Evolutionary conservation across 2,888 invertebrate species (phyloP).

Genomic region (Sarcophaga rosellei): DNA sequence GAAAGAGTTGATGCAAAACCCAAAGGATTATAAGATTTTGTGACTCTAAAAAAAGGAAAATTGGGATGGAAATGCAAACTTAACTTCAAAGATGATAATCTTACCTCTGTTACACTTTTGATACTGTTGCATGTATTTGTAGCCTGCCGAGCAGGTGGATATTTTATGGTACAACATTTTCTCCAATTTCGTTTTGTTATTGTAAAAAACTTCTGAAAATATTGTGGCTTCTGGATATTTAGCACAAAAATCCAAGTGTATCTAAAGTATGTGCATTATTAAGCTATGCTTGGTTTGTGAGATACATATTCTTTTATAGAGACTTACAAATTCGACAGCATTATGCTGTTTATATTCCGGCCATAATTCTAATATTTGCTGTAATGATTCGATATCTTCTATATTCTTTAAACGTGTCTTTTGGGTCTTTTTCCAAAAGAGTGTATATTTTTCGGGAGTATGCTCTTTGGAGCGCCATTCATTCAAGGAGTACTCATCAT

Average conservation of each 20-base stretch:
- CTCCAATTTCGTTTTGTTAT: slow-evolving; percentile 50
- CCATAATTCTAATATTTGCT: slow-evolving; percentile 60
- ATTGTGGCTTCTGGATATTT: slow-evolving; percentile 53
- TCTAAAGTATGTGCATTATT: slow-evolving; percentile 15
- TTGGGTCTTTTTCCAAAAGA: slow-evolving; percentile 57
- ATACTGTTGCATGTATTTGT: slow-evolving; percentile 49
- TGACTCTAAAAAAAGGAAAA: slow-evolving; percentile 43
- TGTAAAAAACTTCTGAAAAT: slow-evolving; percentile 40
- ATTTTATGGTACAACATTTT: slow-evolving; percentile 52
- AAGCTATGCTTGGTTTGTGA: background rate
- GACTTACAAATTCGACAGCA: slow-evolving; percentile 56
- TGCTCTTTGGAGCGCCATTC: slow-evolving; percentile 38
- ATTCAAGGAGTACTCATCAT: slow-evolving; percentile 44
- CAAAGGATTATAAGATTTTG: slow-evolving; percentile 57
- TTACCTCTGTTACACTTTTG: slow-evolving; percentile 54
- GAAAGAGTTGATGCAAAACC: slow-evolving; percentile 60
- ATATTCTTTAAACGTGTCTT: slow-evolving; percentile 51
- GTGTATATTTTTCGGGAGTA: slow-evolving; percentile 39
- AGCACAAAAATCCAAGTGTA: slow-evolving; percentile 52
- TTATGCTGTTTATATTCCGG: slow-evolving; percentile 62
- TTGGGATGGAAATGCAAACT: background rate
- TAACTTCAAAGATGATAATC: background rate
- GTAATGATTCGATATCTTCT: slow-evolving; percentile 55
- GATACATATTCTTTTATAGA: background rate
- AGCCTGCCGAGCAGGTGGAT: slow-evolving; percentile 50